These are phyloP conservation scores for Lycaon pictus DNA, from an alignment of 2,113 vertebrate species.

Conservation along the genomic window DNA sequence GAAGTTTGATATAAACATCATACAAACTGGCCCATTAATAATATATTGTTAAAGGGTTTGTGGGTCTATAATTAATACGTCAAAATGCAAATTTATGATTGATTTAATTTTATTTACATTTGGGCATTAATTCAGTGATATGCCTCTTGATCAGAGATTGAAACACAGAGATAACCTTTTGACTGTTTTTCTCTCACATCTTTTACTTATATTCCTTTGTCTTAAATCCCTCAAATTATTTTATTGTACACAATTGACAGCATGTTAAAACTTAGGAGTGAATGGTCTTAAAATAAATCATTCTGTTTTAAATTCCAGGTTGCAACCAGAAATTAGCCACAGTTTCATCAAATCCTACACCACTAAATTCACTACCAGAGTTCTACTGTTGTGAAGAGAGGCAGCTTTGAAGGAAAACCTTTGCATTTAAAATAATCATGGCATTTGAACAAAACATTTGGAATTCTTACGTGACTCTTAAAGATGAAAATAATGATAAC, in stretches of 20 bases:
- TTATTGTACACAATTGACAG: background rate
- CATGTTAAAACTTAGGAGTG: constrained; percentile 24
- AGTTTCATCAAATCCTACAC: constrained; percentile 41
- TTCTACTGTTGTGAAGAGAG: background rate
- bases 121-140: background rate
- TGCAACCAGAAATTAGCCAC: constrained; percentile 55
- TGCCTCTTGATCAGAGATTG: background rate
- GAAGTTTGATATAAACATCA: background rate
- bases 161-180: constrained; percentile 6
- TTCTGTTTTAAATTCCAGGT: constrained; percentile 72
- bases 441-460: background rate
- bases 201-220: constrained; percentile 19
- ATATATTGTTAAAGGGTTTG: background rate
- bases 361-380: constrained; percentile 55
- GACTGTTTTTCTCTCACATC: background rate
- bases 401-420: background rate
- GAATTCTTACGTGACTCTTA: background rate
- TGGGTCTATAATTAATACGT: background rate
- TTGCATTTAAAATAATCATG: background rate
- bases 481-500: background rate
- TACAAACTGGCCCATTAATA: background rate
- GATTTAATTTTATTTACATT: constrained; percentile 47
- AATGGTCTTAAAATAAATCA: constrained; percentile 28
- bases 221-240: constrained; percentile 6
- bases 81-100: background rate